phyloP scores from a whole-genome alignment of 2,797 vertebrate genomes.

The Eulemur rubriventer region DNA sequence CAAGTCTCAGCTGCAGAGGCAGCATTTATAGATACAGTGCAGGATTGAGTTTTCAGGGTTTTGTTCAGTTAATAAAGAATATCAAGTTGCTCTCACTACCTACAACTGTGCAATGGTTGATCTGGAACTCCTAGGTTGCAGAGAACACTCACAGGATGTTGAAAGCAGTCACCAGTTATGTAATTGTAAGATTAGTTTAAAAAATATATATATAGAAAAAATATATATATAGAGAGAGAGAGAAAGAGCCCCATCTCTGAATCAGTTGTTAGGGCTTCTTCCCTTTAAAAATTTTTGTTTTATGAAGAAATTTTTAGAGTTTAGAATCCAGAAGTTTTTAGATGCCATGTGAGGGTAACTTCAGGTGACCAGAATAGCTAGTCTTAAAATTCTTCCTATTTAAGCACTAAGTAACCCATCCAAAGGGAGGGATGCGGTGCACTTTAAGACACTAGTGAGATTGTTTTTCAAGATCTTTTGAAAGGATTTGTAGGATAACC shows the following conservation, averaged over 20 bases:
- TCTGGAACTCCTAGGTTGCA: neutral
- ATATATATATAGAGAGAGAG: neutral
- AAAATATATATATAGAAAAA: neutral
- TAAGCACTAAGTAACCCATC: neutral
- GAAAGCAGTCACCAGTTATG: neutral
- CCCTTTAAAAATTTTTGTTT: constrained; percentile 15
- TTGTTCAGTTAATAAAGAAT: constrained; percentile 57
- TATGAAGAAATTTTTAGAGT: neutral
- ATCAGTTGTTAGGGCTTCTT: neutral
- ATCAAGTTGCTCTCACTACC: constrained; percentile 45
- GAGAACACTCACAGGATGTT: neutral
- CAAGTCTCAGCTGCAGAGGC: neutral
- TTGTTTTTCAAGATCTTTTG: neutral
- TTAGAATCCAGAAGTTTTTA: neutral
- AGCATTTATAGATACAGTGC: neutral
- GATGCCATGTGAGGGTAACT: neutral
- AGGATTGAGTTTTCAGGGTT: constrained; percentile 61
- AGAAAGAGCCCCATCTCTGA: neutral
- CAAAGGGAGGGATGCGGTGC: neutral
- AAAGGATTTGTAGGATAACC: neutral
- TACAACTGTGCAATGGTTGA: neutral
- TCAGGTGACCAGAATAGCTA: constrained; percentile 30
- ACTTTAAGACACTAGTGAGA: neutral
- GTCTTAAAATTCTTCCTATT: constrained; percentile 22
- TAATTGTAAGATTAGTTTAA: neutral